Base-by-base conservation (phyloP, 2,888 invertebrate species). In the Agriopis marginaria region DNA sequence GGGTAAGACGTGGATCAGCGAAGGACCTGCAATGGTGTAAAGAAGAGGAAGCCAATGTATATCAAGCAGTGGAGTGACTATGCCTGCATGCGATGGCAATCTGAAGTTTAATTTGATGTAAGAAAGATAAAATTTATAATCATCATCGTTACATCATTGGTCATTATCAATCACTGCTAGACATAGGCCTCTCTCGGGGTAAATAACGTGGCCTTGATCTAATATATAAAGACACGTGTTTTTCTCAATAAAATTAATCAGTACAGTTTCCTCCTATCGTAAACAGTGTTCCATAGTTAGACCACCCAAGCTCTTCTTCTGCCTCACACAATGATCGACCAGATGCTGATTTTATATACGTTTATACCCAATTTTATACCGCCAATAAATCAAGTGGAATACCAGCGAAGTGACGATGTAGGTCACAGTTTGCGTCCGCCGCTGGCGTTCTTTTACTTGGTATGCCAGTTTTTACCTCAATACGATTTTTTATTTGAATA, bases 351-450 rank as follows among this genome's bases (percentile, higher is more conserved):
- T 93, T 92, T 70, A 64, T 32, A 62, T 60, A 68, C 63, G 53
- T 68, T 68, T 58, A 61, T 56, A 67, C 51, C 23, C 7, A 50
- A 23, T 55, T 68, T 68, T 90, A 92, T 90, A 87, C 80, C 80
- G 77, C 75, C 82, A 82, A 90, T 92, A 93, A 93, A 93, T 92
- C 90, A 90, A 85, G 74, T 75, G 75, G 77, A 70, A 70, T 83
- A 86, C 86, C 85, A 85, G 86, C 85, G 82, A 85, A 84, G 79
- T 86, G 82, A 83, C 86, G 81, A 91, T 85, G 79, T 89, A 84
- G 90, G 90, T 87, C 91, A 82, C 73, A 68, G 58, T 58, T 54
- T 63, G 53, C 59, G 54, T 51, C 14, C 51, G 51, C 56, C 39
- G 23, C 49, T 65, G 75, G 76, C 79, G 78, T 78, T 81, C 77